Conservation (phyloP, 2,797 vertebrate genomes). For the Coccyzus lansbergi region DNA sequence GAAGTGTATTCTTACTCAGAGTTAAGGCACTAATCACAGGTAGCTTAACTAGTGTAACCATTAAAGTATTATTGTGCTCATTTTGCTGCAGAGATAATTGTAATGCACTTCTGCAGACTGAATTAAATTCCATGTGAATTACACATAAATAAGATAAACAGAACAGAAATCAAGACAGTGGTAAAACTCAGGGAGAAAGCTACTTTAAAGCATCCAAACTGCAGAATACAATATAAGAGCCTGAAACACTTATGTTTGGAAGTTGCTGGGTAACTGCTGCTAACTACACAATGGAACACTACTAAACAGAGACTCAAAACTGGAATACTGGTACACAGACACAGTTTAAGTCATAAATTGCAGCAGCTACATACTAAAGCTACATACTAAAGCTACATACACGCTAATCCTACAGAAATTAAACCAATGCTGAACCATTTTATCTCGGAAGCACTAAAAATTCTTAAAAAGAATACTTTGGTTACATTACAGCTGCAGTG, state of each 20-base stretch:
- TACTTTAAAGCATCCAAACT: not conserved
- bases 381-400: too few relatives aligned
- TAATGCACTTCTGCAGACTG: not conserved
- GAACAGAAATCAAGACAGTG: not conserved
- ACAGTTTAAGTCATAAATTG: fast-evolving
- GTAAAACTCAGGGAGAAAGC: not conserved
- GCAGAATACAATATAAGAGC: not conserved
- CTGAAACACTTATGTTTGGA: not conserved
- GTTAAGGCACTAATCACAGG: not conserved
- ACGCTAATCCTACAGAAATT: not conserved
- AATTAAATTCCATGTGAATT: not conserved
- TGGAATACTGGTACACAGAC: not conserved
- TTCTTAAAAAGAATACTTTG: not conserved
- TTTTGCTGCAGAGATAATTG: not conserved
- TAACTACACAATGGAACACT: not conserved
- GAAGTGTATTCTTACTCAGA: not conserved
- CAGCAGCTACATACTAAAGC: not conserved
- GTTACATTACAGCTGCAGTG: not conserved
- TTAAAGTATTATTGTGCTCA: not conserved
- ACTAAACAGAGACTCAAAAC: not conserved
- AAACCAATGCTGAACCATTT: not conserved
- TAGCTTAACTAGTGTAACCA: not conserved
- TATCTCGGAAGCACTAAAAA: not conserved
- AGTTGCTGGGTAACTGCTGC: slow-evolving; percentile 43
- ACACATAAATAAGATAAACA: not conserved